These are phyloP conservation scores for Platichthys flesus DNA, from an alignment of 2,113 vertebrate genomes.

Conservation along the genomic window DNA sequence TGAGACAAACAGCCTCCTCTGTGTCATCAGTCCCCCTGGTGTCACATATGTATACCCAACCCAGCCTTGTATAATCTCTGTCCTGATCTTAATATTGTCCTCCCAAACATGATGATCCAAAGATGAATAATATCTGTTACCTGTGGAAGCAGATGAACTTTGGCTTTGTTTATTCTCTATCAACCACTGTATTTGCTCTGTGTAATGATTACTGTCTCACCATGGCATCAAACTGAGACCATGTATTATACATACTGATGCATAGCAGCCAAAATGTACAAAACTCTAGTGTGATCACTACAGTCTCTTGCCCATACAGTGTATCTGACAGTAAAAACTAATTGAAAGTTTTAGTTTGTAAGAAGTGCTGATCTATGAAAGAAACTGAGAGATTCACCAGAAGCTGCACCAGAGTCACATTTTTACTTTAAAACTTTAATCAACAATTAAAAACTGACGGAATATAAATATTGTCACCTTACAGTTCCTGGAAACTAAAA, in stretches of 20 bases:
- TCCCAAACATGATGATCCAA: too few relatives aligned
- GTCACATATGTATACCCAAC: too few relatives aligned
- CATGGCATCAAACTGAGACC: background rate
- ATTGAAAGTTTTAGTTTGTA: background rate
- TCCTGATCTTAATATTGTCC: too few relatives aligned
- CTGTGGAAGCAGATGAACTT: slow-evolving; percentile 54
- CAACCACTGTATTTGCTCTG: slow-evolving; percentile 31
- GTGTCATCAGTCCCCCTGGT: too few relatives aligned
- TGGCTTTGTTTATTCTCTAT: slow-evolving; percentile 58
- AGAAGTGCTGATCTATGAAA: background rate
- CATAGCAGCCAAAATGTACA: too few relatives aligned
- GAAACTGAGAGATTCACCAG: too few relatives aligned
- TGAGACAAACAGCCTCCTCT: too few relatives aligned
- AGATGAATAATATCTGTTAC: too few relatives aligned
- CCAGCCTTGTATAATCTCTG: too few relatives aligned
- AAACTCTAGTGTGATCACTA: background rate
- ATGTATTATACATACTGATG: too few relatives aligned
- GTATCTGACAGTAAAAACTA: too few relatives aligned
- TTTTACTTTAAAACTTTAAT: slow-evolving; percentile 6
- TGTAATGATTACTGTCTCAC: slow-evolving; percentile 43
- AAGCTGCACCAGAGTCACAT: background rate
- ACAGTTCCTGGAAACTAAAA: background rate
- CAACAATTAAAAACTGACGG: background rate
- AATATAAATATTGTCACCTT: background rate
- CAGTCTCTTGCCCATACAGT: too few relatives aligned